These are phyloP conservation scores for Pristionchus arcanus DNA, from an alignment of 2,888 invertebrate species.

Conservation along the genomic window DNA sequence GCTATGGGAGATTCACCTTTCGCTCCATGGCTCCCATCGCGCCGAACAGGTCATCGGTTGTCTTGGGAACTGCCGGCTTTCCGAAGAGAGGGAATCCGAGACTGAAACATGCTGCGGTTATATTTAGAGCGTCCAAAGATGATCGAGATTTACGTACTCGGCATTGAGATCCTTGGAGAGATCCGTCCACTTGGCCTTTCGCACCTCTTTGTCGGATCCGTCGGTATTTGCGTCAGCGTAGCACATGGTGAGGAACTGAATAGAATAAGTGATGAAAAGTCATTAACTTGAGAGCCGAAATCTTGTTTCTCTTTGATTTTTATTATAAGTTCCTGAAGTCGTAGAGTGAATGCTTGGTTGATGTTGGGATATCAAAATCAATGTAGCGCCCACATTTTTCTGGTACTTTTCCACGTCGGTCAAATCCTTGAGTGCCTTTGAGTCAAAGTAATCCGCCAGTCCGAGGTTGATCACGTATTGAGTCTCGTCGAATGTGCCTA, in stretches of 20 bases:
- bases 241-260: slow-evolving; percentile 5
- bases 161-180: neutral
- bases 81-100: slow-evolving; percentile 47
- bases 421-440: neutral
- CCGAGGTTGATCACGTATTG: slow-evolving; percentile 50
- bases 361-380: too few species aligned
- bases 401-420: neutral
- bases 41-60: neutral
- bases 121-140: too few species aligned
- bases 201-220: neutral
- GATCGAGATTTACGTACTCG: neutral
- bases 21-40: slow-evolving; percentile 19
- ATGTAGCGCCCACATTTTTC: neutral
- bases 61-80: neutral
- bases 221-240: neutral
- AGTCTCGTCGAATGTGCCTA: slow-evolving; percentile 48
- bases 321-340: too few species aligned
- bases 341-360: too few species aligned
- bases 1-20: neutral
- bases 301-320: too few species aligned
- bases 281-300: too few species aligned
- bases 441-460: slow-evolving; percentile 40
- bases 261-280: neutral
- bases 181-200: slow-evolving; percentile 7
- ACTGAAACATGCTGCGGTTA: slow-evolving; percentile 1